Percentiles rank a stretch among this genome's conserved stretches.
These are phyloP conservation scores for Ctenochaetus hawaiiensis DNA, from an alignment of 2,797 vertebrate genomes.

Conservation along the genomic window DNA sequence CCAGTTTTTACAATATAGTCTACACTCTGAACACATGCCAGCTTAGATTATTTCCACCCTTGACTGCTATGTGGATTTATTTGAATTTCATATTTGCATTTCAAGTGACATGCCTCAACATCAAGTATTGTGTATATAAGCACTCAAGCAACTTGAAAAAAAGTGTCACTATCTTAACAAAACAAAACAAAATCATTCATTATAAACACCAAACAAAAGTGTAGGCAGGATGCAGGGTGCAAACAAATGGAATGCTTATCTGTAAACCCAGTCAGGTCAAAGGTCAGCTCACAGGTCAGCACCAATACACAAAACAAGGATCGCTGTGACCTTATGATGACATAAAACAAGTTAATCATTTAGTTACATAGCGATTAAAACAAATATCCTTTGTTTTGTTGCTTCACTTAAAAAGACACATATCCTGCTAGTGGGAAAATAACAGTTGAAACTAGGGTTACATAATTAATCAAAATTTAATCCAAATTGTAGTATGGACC, in stretches of 20 bases:
- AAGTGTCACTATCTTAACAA: neutral
- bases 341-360: neutral
- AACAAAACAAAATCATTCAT: slow-evolving; percentile 24
- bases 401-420: neutral
- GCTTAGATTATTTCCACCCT: slow-evolving; percentile 14
- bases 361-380: slow-evolving; percentile 2
- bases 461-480: too few species aligned
- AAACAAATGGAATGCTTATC: slow-evolving; percentile 12
- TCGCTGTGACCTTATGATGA: neutral
- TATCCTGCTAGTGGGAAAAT: neutral
- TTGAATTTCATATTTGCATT: neutral
- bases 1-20: too few species aligned
- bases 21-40: neutral
- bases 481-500: too few species aligned
- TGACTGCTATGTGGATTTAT: neutral
- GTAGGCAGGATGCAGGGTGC: slow-evolving; percentile 15
- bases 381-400: neutral
- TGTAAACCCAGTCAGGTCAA: slow-evolving; percentile 4
- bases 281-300: slow-evolving; percentile 1
- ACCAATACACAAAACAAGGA: neutral
- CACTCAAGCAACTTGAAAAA: slow-evolving; percentile 21
- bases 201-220: slow-evolving; percentile 38
- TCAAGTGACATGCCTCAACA: neutral
- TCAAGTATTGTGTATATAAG: neutral
- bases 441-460: neutral